Evolutionary conservation across 2,797 vertebrate genomes (phyloP), one percentile per base, ranked within the genome.

Genomic region (Champsocephalus esox): DNA sequence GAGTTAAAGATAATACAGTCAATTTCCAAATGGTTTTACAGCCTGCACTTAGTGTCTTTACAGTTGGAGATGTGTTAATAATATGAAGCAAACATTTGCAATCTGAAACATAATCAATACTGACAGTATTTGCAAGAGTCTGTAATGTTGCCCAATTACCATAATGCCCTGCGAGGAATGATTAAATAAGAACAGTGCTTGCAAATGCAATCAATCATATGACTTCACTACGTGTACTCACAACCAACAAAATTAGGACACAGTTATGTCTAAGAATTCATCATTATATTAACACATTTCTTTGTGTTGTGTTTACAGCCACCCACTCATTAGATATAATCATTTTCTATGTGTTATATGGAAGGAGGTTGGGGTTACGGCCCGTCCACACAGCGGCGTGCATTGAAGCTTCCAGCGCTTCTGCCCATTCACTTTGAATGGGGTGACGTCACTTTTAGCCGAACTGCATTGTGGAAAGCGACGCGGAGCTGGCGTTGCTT

Each of bases 61-160:
- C 58, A 54, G 46, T 52, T 32, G 46, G 24, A 61, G 41, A 50
- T 46, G 8, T 43, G 7, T 63, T 65, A 78, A 28, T 28, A 28
- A 28, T 28, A 28, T 4, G 3, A 71, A 46, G 48, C 9, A 80
- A 85, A 69, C 38, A 58, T 56, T 34, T 60, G 38, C 50, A 65
- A 66, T 66, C 43, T 13, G 14, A 49, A 45, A 64, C 60, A 67
- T 70, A 74, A 81, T 70, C 66, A 67, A 43, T 66, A 44, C 45
- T 57, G 59, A 61, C 60, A 73, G 44, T 67, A 64, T 74, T 67
- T 74, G 51, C 57, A 69, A 64, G 14, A 46, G 55, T 21, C 57
- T 61, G 46, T 17, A 19, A 48, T 70, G 66, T 66, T 65, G 32
- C n/a, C 44, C 17, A 43, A 77, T 79, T 75, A 72, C 28, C 19